Evolutionary conservation across 2,888 invertebrate species (phyloP).

Genomic region (Hypselothyrea guttata): DNA sequence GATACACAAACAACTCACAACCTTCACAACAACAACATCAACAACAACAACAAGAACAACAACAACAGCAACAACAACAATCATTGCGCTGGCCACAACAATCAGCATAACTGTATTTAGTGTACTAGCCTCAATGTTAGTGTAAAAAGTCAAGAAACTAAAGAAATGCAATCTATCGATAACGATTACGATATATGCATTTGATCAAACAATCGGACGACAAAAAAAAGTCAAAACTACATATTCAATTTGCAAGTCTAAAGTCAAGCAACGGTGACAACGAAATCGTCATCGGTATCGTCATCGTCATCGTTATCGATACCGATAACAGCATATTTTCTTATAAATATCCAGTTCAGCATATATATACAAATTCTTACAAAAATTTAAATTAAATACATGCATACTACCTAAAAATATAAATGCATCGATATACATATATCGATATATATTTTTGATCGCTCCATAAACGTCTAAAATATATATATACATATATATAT

Average conservation of each 20-base stretch:
- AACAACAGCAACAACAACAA: conserved; percentile 71
- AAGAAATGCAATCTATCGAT: conserved; percentile 21
- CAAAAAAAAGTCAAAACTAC: conserved; percentile 14
- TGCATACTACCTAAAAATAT: conserved; percentile 44
- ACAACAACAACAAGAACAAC: conserved; percentile 68
- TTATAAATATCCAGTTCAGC: conserved; percentile 21
- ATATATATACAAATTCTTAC: conserved; percentile 31
- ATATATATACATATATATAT: conserved; percentile 20
- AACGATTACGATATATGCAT: conserved; percentile 20
- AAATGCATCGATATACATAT: conserved; percentile 17
- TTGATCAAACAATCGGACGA: conserved; percentile 7
- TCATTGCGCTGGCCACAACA: conserved; percentile 79
- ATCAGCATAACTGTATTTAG: conserved; percentile 80
- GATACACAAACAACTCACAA: conserved; percentile 78
- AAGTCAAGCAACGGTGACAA: neutral
- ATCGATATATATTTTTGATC: conserved; percentile 47
- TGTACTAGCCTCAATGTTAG: conserved; percentile 80
- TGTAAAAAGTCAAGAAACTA: too few species aligned
- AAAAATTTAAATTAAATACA: conserved; percentile 36
- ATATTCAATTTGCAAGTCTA: too few species aligned
- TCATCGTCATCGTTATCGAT: conserved; percentile 25
- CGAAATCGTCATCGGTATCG: conserved; percentile 21
- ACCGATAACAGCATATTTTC: conserved; percentile 22
- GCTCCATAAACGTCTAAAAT: conserved; percentile 47
- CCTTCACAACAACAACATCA: conserved; percentile 70